phyloP scores from a whole-genome alignment of 2,113 vertebrate species.

The Cinclus mexicanus region DNA sequence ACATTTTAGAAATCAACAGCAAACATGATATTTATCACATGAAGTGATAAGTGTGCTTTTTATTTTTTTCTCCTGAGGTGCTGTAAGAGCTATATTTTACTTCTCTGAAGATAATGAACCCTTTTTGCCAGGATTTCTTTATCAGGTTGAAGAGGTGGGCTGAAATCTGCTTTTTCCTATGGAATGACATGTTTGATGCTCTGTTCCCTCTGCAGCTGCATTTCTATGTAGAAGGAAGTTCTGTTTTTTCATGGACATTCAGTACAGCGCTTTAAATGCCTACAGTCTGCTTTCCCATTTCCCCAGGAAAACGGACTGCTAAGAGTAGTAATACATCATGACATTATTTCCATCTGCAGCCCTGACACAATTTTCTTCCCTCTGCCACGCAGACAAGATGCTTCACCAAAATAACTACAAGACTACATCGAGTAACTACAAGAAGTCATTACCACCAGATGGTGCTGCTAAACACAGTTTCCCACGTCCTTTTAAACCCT shows the following conservation, averaged over 20 bases:
- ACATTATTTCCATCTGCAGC: not conserved
- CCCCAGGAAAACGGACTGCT: not conserved
- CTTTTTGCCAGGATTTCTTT: not conserved
- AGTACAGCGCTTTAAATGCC: not conserved
- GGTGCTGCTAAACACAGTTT: not conserved
- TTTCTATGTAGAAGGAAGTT: not conserved
- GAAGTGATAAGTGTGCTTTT: not conserved
- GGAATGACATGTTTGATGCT: not conserved
- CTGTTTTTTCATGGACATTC: not conserved
- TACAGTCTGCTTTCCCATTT: not conserved
- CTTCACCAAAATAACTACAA: not conserved
- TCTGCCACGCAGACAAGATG: accelerated
- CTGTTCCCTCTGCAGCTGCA: not conserved
- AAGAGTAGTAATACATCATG: not conserved
- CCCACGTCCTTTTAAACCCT: not conserved
- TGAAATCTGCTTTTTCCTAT: not conserved
- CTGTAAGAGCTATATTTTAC: not conserved
- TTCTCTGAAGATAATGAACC: not conserved
- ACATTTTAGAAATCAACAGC: not conserved
- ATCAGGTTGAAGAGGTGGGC: not conserved
- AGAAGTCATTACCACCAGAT: not conserved
- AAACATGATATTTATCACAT: not conserved
- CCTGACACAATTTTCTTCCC: not conserved
- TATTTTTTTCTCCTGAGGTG: not conserved
- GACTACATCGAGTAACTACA: accelerated